Base-by-base conservation (phyloP, 1,140 invertebrate species). In the Drosophila chauvacae region DNA sequence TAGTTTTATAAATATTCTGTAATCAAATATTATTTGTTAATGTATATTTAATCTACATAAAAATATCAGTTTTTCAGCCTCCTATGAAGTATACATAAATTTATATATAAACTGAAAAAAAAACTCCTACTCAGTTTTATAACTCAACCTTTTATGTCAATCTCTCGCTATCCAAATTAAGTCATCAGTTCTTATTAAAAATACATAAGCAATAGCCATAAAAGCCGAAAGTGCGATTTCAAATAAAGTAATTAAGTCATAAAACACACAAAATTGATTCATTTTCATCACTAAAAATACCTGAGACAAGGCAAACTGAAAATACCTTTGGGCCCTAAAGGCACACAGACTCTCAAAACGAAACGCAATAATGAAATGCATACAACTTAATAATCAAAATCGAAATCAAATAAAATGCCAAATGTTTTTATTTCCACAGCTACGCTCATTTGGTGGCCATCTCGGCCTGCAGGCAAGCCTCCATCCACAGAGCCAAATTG, bases 391-490 rank as follows among this genome's bases (percentile, higher is more conserved):
- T 87, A 87, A 87, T 78, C 84, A 69, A 77, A 77, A 72, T 72
- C 65, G 41, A 72, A 72, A 88, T 88, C 83, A 83, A 87, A 87
- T 87, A 84, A 88, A 88, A 88, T 88, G 80, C 80, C 77, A 90
- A 88, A 88, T 84, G 84, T 88, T 88, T 88, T 88, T 88, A 88
- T 88, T 88, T 88, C 84, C 83, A 88, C 83, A 87, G 83, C 83
- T 87, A 87, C 83, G 83, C 84, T 88, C 72, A 77, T 83, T 83
- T 80, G 81, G 76, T 72, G 71, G 48, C 30, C 53, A 56, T 20
- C 7, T 72, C 51, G 71, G 45, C 50, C 65, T 48, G 48, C 37
- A 66, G 51, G 64, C 51, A 48, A 63, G 33, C 39, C 16, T n/a
- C 39, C n/a, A 11, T 11, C 10, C 42, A 44, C 59, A 58, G 26